These are phyloP conservation scores for Rhadinocentrus ornatus DNA, from an alignment of 2,797 vertebrate species.

Conservation along the genomic window DNA sequence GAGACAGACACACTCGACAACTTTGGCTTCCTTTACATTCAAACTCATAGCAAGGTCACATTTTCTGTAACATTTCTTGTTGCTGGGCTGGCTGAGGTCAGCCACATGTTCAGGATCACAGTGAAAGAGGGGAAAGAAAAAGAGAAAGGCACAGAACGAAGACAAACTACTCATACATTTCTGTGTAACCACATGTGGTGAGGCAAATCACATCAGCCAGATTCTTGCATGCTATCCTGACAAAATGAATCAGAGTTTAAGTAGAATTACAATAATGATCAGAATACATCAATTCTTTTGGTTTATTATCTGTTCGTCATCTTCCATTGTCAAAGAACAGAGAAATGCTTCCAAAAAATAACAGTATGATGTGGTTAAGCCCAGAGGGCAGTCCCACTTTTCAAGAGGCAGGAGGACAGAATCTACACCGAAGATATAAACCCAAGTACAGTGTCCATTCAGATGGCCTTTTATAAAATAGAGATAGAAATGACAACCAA, in stretches of 20 bases:
- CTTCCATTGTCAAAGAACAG: conserved; percentile 7
- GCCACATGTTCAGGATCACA: neutral
- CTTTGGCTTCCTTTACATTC: conserved; percentile 50
- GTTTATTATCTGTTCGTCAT: neutral
- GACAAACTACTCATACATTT: conserved; percentile 9
- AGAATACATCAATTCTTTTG: conserved; percentile 5
- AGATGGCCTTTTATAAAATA: conserved; percentile 24
- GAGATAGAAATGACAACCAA: conserved; percentile 24
- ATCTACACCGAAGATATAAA: neutral
- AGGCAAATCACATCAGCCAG: conserved; percentile 6
- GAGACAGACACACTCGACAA: conserved; percentile 47
- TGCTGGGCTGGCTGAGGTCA: conserved; percentile 30
- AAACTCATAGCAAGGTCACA: conserved; percentile 48
- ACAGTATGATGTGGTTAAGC: conserved; percentile 14
- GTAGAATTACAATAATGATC: conserved; percentile 4
- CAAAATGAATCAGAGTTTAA: neutral
- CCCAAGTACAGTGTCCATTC: conserved; percentile 13
- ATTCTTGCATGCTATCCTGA: neutral
- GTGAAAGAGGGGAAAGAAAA: conserved; percentile 15
- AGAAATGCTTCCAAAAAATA: conserved; percentile 5
- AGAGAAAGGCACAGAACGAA: conserved; percentile 1
- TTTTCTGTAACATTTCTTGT: conserved; percentile 39
- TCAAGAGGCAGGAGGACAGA: conserved; percentile 2
- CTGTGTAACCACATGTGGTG: conserved; percentile 11
- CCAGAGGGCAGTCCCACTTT: conserved; percentile 20